Evolutionary conservation across 2,113 vertebrate genomes (phyloP).

Genomic region (Ictalurus punctatus): DNA sequence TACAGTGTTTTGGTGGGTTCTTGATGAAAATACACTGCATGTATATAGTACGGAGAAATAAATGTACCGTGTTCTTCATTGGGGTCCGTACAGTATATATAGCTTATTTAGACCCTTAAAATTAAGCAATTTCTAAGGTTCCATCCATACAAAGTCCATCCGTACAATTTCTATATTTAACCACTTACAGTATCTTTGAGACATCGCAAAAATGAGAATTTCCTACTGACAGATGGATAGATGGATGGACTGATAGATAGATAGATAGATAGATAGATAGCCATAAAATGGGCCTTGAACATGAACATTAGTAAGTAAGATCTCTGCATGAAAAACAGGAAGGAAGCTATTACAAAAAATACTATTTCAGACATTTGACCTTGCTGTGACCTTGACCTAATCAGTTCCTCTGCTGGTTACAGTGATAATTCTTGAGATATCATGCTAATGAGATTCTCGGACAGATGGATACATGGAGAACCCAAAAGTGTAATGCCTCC

Average conservation of each 20-base stretch:
- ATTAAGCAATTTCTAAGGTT: not conserved
- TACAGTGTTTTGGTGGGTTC: not conserved
- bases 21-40: not conserved
- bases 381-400: not conserved
- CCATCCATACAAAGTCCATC: not conserved
- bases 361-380: not conserved
- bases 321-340: not conserved
- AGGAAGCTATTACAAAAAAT: not conserved
- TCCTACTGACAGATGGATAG: not conserved
- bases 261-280: not conserved
- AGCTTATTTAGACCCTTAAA: not conserved
- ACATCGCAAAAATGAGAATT: not conserved
- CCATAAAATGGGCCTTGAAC: not conserved
- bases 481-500: not conserved
- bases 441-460: not conserved
- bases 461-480: not conserved
- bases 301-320: not conserved
- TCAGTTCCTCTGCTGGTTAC: not conserved
- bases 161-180: not conserved
- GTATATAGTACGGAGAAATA: not conserved
- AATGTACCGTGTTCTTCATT: not conserved
- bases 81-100: not conserved
- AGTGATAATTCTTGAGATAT: not conserved
- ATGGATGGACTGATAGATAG: not conserved
- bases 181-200: not conserved